phyloP scores from a whole-genome alignment of 2,113 vertebrate genomes.

The Arvicanthis niloticus region DNA sequence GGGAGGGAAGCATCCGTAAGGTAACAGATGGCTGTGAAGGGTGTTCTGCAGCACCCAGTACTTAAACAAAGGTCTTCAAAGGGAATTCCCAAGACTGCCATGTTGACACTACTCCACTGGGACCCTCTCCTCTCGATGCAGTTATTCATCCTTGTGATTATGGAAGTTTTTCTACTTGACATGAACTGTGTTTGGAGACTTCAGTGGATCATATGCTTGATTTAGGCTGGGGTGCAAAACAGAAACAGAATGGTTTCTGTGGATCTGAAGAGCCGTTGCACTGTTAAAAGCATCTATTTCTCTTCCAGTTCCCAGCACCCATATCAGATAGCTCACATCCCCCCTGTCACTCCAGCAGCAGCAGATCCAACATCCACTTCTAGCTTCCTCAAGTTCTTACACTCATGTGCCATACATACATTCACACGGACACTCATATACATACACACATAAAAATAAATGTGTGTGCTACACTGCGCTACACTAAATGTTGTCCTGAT shows the following conservation, averaged over 20 bases:
- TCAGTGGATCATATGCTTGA: background rate
- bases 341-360: background rate
- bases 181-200: background rate
- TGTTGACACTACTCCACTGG: background rate
- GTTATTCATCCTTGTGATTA: background rate
- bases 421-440: background rate
- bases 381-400: background rate
- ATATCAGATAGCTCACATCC: background rate
- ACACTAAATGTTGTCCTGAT: background rate
- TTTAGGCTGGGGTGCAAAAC: background rate
- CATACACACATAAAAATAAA: background rate
- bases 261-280: background rate
- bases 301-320: background rate
- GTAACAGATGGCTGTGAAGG: background rate
- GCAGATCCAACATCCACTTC: too few relatives aligned
- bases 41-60: rapidly evolving
- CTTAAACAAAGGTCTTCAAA: background rate
- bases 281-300: background rate
- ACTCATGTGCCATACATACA: background rate
- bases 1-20: background rate
- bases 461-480: background rate
- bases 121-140: background rate
- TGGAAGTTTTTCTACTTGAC: background rate
- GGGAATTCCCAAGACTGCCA: background rate
- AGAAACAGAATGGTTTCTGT: background rate